These are phyloP conservation scores for Atractosteus spatula DNA, from an alignment of 2,113 vertebrate genomes.

Conservation along the genomic window DNA sequence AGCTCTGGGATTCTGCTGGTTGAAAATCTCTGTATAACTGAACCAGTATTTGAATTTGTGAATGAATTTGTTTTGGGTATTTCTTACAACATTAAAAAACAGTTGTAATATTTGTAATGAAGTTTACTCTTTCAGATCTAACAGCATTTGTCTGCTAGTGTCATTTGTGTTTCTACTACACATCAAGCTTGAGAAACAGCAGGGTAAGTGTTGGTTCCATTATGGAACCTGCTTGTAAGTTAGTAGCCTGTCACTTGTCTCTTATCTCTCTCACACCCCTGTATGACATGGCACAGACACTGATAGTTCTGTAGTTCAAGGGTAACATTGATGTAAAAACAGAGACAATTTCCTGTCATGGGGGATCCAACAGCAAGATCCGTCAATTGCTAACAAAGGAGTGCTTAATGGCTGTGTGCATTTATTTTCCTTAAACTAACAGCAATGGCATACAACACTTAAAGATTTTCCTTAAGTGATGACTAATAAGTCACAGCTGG, in stretches of 20 bases:
- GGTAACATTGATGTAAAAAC: constrained; percentile 23
- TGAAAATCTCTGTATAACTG: too few species aligned
- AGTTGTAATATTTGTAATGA: too few species aligned
- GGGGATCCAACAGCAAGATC: background rate
- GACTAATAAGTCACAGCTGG: background rate
- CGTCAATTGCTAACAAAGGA: constrained; percentile 10
- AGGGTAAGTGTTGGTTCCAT: constrained; percentile 31
- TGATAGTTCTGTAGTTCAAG: constrained; percentile 17
- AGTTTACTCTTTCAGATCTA: too few species aligned
- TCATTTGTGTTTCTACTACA: too few species aligned
- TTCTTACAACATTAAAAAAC: too few species aligned
- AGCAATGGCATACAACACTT: constrained; percentile 1
- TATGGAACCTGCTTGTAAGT: constrained; percentile 9
- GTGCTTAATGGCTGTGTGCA: too few species aligned
- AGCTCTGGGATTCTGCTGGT: too few species aligned
- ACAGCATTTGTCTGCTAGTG: too few species aligned
- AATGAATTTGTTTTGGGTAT: too few species aligned
- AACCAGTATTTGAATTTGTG: too few species aligned
- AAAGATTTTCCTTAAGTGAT: background rate
- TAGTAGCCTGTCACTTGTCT: constrained; percentile 10
- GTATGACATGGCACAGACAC: background rate
- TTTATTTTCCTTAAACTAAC: too few species aligned
- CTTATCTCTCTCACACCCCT: background rate
- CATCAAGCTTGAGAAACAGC: too few species aligned
- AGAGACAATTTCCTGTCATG: constrained; percentile 24